These are phyloP conservation scores for Glaucomys volans DNA, from an alignment of 2,113 vertebrate genomes.

Conservation along the genomic window DNA sequence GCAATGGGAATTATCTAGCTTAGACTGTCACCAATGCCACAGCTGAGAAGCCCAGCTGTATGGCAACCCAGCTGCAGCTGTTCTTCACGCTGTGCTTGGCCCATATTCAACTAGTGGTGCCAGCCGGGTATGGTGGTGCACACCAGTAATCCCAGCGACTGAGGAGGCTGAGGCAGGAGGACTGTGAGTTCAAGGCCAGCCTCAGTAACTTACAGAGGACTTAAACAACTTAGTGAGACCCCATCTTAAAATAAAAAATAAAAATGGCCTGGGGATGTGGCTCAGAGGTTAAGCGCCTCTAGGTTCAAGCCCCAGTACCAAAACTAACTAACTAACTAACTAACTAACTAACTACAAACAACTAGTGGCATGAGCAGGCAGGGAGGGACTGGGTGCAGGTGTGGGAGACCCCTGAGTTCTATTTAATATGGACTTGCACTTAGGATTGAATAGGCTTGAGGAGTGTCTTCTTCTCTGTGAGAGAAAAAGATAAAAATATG, in stretches of 20 bases:
- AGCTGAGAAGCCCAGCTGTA: background rate
- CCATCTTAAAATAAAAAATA: too few relatives aligned
- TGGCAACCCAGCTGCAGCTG: conserved; percentile 64
- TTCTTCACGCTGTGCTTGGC: conserved; percentile 79
- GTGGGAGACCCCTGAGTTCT: conserved; percentile 60
- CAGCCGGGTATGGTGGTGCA: too few relatives aligned
- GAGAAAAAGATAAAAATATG: background rate
- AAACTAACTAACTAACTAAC: too few relatives aligned
- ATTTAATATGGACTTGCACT: conserved; percentile 8
- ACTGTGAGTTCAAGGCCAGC: too few relatives aligned
- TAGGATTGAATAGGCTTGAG: conserved; percentile 23
- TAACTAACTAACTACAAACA: background rate
- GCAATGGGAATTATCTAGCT: rapidly evolving
- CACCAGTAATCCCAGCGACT: too few relatives aligned
- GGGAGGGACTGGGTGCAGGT: background rate
- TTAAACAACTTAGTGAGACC: too few relatives aligned
- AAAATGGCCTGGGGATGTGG: too few relatives aligned
- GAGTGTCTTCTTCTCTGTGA: background rate
- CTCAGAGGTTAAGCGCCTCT: too few relatives aligned
- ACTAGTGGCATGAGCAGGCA: rapidly evolving
- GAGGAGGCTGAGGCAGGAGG: too few relatives aligned
- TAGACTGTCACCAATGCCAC: rapidly evolving
- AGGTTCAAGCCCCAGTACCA: too few relatives aligned
- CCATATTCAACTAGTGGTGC: conserved; percentile 58
- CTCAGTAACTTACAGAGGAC: too few relatives aligned